Percentiles rank a stretch among this genome's conserved stretches.
Evolutionary conservation across 1,140 invertebrate genomes (phyloP).

Genomic region (Triops cancriformis): DNA sequence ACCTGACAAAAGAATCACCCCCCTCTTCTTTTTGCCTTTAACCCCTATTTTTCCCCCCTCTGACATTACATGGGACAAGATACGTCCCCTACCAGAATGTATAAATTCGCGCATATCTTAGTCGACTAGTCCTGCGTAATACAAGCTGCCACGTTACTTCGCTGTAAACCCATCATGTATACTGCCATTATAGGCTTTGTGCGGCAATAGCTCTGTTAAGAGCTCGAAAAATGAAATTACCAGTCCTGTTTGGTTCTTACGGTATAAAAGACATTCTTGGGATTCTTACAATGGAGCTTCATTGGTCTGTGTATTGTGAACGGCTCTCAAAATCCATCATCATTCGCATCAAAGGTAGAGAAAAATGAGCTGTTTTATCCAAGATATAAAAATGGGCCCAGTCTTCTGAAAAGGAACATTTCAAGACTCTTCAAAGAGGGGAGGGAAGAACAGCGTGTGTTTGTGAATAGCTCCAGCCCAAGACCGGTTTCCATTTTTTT

Average conservation of each 20-base stretch:
- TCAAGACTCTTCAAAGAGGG: not conserved
- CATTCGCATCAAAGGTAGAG: not conserved
- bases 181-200: too few relatives aligned
- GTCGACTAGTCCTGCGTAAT: too few relatives aligned
- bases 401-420: not conserved
- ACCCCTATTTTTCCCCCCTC: not conserved
- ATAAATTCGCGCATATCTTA: too few relatives aligned
- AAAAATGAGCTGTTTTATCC: not conserved
- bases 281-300: not conserved
- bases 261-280: not conserved
- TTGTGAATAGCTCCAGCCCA: not conserved
- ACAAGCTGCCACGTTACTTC: too few relatives aligned
- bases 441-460: not conserved
- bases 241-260: too few relatives aligned
- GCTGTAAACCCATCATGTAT: too few relatives aligned
- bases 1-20: not conserved
- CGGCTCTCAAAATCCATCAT: not conserved
- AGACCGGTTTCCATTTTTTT: not conserved
- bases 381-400: not conserved
- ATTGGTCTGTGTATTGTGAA: not conserved
- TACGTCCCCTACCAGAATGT: too few relatives aligned
- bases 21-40: not conserved
- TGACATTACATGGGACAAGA: too few relatives aligned
- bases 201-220: too few relatives aligned
- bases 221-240: too few relatives aligned